Evolutionary conservation across 2,113 vertebrate genomes (phyloP).

Genomic region (Psittacula cyanocephala): DNA sequence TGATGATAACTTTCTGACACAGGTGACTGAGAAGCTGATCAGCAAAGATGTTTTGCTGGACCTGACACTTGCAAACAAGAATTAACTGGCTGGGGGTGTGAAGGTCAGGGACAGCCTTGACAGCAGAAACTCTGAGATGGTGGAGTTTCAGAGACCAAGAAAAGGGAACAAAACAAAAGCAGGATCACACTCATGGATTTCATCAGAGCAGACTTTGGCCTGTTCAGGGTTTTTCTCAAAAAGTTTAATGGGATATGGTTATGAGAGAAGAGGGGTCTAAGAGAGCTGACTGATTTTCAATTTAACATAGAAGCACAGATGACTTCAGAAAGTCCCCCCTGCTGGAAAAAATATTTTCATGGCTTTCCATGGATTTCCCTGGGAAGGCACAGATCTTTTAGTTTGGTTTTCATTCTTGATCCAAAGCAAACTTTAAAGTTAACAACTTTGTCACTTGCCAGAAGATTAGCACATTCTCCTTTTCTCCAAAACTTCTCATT

Average conservation of each 20-base stretch:
- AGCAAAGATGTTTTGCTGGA: background rate
- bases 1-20: background rate
- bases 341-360: background rate
- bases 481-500: conserved; percentile 17
- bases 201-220: background rate
- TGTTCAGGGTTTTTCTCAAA: background rate
- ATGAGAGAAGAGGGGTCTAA: background rate
- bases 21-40: background rate
- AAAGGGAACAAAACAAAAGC: background rate
- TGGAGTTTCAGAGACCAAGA: background rate
- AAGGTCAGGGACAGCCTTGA: background rate
- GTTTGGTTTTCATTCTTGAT: conserved; percentile 21
- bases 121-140: background rate
- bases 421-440: conserved; percentile 9
- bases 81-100: background rate
- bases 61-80: background rate
- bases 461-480: conserved; percentile 2
- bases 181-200: background rate
- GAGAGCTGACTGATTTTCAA: background rate
- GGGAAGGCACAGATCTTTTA: background rate
- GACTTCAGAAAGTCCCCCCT: background rate
- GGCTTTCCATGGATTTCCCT: background rate
- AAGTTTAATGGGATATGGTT: background rate
- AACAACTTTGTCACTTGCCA: background rate
- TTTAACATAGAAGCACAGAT: background rate